Evolutionary conservation across 2,113 vertebrate genomes (phyloP).

Genomic region (Callocephalon fimbriatum): DNA sequence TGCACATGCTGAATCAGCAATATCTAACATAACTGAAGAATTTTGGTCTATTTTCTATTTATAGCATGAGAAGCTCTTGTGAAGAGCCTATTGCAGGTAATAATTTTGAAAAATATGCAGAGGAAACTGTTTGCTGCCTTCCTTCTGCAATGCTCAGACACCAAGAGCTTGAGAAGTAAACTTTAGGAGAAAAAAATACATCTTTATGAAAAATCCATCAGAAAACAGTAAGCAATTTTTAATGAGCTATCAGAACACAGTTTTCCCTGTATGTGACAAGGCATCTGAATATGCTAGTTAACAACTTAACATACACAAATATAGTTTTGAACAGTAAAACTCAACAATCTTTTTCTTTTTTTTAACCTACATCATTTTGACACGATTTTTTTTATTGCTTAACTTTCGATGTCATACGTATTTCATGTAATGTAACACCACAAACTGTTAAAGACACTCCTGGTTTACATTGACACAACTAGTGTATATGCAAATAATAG

Average conservation of each 20-base stretch:
- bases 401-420: neutral
- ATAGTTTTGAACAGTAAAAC: neutral
- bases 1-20: neutral
- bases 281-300: neutral
- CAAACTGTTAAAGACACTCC: neutral
- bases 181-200: neutral
- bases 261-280: neutral
- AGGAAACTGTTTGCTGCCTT: neutral
- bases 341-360: neutral
- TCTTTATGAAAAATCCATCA: neutral
- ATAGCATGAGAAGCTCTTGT: neutral
- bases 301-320: neutral
- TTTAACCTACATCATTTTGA: neutral
- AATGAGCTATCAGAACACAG: neutral
- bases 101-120: neutral
- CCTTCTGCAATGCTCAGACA: neutral
- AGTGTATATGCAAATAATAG: neutral
- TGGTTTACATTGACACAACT: neutral
- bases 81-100: neutral
- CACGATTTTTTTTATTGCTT: neutral
- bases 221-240: neutral
- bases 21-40: neutral
- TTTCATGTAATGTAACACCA: neutral
- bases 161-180: neutral
- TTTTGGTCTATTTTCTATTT: neutral